Evolutionary conservation across 1,140 invertebrate genomes (phyloP).

Genomic region (Berghia stephanieae): DNA sequence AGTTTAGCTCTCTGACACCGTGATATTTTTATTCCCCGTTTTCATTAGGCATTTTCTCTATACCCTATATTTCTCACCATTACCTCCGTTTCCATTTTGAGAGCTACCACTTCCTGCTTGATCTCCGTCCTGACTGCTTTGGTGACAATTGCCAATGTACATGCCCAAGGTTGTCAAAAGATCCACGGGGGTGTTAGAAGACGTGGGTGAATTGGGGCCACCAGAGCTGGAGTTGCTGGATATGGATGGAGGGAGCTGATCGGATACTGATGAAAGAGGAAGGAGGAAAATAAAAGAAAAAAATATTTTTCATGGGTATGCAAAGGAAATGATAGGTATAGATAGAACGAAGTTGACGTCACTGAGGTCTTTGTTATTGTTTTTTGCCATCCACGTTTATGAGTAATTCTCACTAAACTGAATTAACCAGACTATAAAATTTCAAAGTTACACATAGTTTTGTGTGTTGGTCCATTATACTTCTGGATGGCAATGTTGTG

Average conservation of each 20-base stretch:
- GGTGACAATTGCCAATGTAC: slow-evolving; percentile 38
- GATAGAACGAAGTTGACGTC: too few species aligned
- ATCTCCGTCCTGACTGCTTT: background rate
- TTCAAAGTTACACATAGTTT: too few species aligned
- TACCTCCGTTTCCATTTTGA: background rate
- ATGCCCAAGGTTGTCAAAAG: slow-evolving; percentile 47
- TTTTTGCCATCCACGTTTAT: too few species aligned
- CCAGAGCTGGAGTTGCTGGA: slow-evolving; percentile 56
- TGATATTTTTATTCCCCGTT: too few species aligned
- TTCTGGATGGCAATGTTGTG: too few species aligned
- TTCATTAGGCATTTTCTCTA: too few species aligned
- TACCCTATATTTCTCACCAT: slow-evolving; percentile 13
- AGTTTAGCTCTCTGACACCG: too few species aligned
- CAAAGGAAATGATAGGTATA: too few species aligned
- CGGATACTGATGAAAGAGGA: slow-evolving; percentile 34
- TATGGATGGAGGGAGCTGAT: slow-evolving; percentile 51
- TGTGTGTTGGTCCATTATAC: too few species aligned
- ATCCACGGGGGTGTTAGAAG: slow-evolving; percentile 49
- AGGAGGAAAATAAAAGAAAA: background rate
- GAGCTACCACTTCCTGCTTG: background rate
- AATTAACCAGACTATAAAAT: too few species aligned
- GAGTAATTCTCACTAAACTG: too few species aligned
- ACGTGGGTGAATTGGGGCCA: slow-evolving; percentile 54
- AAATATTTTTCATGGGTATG: background rate
- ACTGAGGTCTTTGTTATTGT: too few species aligned